A percentile compares a stretch with the other conserved stretches of the same genome.
Conservation (phyloP, 1,140 invertebrate genomes). For the Dolichoris vasculosae region DNA sequence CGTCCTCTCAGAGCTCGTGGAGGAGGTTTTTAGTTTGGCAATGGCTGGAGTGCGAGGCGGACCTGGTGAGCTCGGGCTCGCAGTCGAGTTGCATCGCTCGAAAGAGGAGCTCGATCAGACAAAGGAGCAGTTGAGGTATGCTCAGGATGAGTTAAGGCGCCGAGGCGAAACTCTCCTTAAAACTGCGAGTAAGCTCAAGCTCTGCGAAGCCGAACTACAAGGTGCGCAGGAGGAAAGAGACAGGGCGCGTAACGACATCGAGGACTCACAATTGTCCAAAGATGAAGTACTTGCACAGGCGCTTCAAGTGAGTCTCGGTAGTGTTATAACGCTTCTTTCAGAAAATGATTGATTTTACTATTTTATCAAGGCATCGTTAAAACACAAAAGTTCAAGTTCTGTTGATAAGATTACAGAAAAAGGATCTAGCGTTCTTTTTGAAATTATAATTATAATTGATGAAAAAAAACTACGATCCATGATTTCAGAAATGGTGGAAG, state of each 20-base stretch:
- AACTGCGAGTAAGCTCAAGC: conserved; percentile 84
- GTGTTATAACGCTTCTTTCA: no score
- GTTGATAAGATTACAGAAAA: no score
- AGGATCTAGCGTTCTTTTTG: no score
- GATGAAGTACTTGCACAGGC: conserved; percentile 90
- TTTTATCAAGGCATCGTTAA: no score
- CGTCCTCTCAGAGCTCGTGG: conserved; percentile 76
- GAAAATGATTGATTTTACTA: no score
- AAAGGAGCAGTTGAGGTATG: conserved; percentile 82
- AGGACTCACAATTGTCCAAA: conserved; percentile 80
- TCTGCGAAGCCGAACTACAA: conserved; percentile 87
- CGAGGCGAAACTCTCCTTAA: conserved; percentile 87
- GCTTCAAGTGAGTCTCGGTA: conserved; percentile 77
- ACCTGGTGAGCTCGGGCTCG: conserved; percentile 74
- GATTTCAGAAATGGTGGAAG: no score
- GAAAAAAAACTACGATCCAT: no score
- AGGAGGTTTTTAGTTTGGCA: conserved; percentile 82
- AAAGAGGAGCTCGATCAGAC: conserved; percentile 87
- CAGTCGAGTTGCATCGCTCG: conserved; percentile 84
- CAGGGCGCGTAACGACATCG: conserved; percentile 81
- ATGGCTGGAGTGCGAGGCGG: conserved; percentile 77
- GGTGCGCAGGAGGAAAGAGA: conserved; percentile 88
- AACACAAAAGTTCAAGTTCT: no score
- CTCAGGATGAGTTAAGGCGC: conserved; percentile 86
- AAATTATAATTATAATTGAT: no score